Evolutionary conservation across 1,140 invertebrate genomes (phyloP), one percentile per base, ranked within the genome.

Genomic region (Proctacanthus coquilletti): DNA sequence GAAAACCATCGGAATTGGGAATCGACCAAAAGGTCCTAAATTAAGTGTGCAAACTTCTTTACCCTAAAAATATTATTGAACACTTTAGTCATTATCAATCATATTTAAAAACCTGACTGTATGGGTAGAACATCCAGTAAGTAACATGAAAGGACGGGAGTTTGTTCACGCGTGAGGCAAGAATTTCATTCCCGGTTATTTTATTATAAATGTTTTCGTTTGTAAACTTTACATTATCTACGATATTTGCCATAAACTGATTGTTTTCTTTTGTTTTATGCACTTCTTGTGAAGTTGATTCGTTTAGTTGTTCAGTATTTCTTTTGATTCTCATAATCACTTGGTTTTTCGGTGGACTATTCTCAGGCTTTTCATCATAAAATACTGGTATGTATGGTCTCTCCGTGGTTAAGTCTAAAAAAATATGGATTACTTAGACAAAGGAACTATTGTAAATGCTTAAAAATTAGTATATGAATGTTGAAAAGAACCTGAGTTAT

Each of bases 61-160:
- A 18, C 57, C 57, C 43, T 46, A 27, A 37, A 21, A 30, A 29
- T 38, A 29, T 30, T 10, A 31, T 20, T 20, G 11, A 32, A 20
- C 31, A 0, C 5, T 20, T 11, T 33, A 14, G 17, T 20, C 34
- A 38, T 34, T 17, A 33, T 4, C 1, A 8, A 9, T 33, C 15
- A 9, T 10, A 11, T 6, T 21, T 10, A 21, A 17, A 32, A 14
- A 32, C 38, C 46, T 71, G 64, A 46, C 71, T 76, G 49, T 69
- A 77, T 13, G 74, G 74, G 54, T 71, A 77, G 49, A 77, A 77
- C 56, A 74, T 68, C 74, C 74, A 77, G 56, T 74, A 77, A 40
- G 71, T 73, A 15, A 75, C 71, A 51, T 72, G 68, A 51, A 75
- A 75, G 42, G 62, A 41, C 0, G 57, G 57, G 13, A 59, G 21